A percentile compares a stretch with the other conserved stretches of the same genome.
Evolutionary conservation across 2,888 invertebrate genomes (phyloP).

Genomic region (Dioctria rufipes): DNA sequence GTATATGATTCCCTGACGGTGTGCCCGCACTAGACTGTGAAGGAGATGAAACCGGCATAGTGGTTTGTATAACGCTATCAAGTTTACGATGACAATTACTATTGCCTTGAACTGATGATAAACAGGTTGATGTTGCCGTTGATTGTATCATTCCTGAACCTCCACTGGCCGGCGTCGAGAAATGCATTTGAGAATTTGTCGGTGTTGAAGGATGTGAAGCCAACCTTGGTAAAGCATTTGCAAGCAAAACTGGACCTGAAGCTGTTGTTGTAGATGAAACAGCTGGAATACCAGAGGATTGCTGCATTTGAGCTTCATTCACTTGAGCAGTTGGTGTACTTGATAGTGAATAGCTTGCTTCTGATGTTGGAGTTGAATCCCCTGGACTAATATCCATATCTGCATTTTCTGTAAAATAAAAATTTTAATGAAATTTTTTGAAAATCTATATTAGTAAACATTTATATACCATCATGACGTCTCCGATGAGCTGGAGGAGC

Average conservation of each 20-base stretch:
- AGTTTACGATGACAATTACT: slow-evolving; percentile 58
- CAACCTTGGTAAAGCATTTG: slow-evolving; percentile 74
- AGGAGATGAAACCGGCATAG: slow-evolving; percentile 58
- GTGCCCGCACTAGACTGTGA: slow-evolving; percentile 52
- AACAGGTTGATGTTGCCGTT: slow-evolving; percentile 55
- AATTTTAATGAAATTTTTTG: slow-evolving; percentile 61
- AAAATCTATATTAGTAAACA: slow-evolving; percentile 65
- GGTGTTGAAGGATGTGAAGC: slow-evolving; percentile 69
- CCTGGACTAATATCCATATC: slow-evolving; percentile 97
- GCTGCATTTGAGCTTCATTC: slow-evolving; percentile 59
- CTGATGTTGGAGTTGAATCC: slow-evolving; percentile 89
- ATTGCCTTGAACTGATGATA: slow-evolving; percentile 48
- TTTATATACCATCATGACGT: slow-evolving; percentile 68
- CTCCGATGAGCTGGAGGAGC: slow-evolving; percentile 68
- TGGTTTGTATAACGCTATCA: slow-evolving; percentile 57
- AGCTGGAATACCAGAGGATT: slow-evolving; percentile 62
- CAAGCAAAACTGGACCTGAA: slow-evolving; percentile 72
- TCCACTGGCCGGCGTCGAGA: slow-evolving; percentile 61
- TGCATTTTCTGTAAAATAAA: slow-evolving; percentile 74
- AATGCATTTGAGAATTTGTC: slow-evolving; percentile 65
- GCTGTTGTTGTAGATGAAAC: slow-evolving; percentile 58
- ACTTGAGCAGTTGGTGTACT: slow-evolving; percentile 69
- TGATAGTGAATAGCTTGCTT: slow-evolving; percentile 77
- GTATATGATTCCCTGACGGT: slow-evolving; percentile 51
- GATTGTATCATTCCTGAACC: slow-evolving; percentile 45